A percentile compares a stretch with the other conserved stretches of the same genome.
Evolutionary conservation across 1,140 invertebrate genomes (phyloP).

Genomic region (Thaumetopoea pityocampa): DNA sequence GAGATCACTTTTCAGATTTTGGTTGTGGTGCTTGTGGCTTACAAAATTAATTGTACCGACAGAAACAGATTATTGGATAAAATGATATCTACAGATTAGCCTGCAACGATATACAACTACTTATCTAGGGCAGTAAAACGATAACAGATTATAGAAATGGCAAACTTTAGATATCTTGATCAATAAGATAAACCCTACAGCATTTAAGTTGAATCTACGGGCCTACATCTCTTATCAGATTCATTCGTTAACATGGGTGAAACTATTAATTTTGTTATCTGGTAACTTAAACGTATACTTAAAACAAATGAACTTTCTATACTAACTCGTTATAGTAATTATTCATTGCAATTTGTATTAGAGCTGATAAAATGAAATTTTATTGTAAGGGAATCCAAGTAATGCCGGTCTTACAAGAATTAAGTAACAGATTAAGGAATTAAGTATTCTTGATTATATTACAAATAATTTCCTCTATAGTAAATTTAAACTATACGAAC

Average conservation of each 20-base stretch:
- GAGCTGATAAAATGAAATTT: too few relatives aligned
- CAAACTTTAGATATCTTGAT: constrained; percentile 7
- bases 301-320: constrained; percentile 17
- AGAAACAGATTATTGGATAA: constrained; percentile 7
- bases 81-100: constrained; percentile 5
- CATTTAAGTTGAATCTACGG: constrained; percentile 13
- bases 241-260: constrained; percentile 10
- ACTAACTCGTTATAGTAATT: constrained; percentile 1
- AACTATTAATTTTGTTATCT: constrained; percentile 20
- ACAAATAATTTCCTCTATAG: too few relatives aligned
- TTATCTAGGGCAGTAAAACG: constrained; percentile 11
- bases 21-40: too few relatives aligned
- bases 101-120: constrained; percentile 3
- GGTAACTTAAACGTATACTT: constrained; percentile 7
- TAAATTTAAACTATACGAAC: too few relatives aligned
- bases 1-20: too few relatives aligned
- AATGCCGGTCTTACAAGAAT: too few relatives aligned
- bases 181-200: constrained; percentile 9
- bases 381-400: too few relatives aligned
- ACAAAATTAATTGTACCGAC: constrained; percentile 9
- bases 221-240: constrained; percentile 17
- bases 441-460: too few relatives aligned
- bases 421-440: too few relatives aligned
- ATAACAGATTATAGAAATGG: constrained; percentile 13
- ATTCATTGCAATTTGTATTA: too few relatives aligned